phyloP scores from a whole-genome alignment of 2,888 invertebrate genomes.

The Netelia fuscicornis region DNA sequence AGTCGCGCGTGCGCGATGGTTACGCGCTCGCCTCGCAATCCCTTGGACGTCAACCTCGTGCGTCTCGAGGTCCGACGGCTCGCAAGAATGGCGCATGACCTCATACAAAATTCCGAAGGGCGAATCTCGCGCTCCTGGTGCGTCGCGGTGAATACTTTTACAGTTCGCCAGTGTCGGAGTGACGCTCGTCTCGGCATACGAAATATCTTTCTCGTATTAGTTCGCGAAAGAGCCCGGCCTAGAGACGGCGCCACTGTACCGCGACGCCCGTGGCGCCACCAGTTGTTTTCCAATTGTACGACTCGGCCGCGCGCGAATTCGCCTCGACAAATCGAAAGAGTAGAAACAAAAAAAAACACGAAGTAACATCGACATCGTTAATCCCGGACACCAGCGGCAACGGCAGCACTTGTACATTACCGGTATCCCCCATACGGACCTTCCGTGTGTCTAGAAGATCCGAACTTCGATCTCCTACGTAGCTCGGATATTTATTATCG shows the following conservation, averaged over 20 bases:
- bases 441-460: slow-evolving; percentile 36
- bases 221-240: too few relatives aligned
- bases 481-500: slow-evolving; percentile 79
- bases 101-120: slow-evolving; percentile 80
- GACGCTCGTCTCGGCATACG: slow-evolving; percentile 76
- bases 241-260: too few relatives aligned
- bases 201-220: slow-evolving; percentile 78
- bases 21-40: neutral
- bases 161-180: slow-evolving; percentile 76
- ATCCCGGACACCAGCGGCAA: slow-evolving; percentile 49
- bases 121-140: slow-evolving; percentile 80
- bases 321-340: too few relatives aligned
- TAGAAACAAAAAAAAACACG: neutral
- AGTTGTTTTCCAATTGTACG: too few relatives aligned
- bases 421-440: slow-evolving; percentile 26
- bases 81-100: slow-evolving; percentile 55
- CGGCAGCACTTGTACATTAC: slow-evolving; percentile 40
- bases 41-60: neutral
- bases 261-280: too few relatives aligned
- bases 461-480: slow-evolving; percentile 47
- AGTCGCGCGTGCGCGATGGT: slow-evolving; percentile 16
- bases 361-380: slow-evolving; percentile 53
- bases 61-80: neutral
- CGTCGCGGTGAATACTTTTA: slow-evolving; percentile 81
- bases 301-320: too few relatives aligned